phyloP scores from a whole-genome alignment of 2,888 invertebrate genomes.

The Harpagoxenus sublaevis region DNA sequence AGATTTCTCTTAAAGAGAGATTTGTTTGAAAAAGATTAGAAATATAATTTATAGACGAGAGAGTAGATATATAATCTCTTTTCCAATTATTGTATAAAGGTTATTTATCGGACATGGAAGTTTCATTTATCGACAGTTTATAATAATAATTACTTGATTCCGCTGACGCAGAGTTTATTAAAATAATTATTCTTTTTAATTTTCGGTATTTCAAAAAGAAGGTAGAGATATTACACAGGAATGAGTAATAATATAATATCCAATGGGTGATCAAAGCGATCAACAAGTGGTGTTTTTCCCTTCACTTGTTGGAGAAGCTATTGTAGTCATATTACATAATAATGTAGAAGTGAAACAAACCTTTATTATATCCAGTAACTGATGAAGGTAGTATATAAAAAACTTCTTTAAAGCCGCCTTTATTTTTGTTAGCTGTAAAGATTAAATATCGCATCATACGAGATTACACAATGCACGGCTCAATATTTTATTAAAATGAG shows the following conservation, averaged over 20 bases:
- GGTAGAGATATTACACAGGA: not conserved
- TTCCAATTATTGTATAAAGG: conserved; percentile 11
- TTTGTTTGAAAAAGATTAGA: not conserved
- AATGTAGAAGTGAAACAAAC: conserved; percentile 12
- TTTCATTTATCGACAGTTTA: conserved; percentile 11
- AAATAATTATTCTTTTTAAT: not conserved
- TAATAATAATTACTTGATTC: not conserved
- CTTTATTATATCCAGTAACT: conserved; percentile 15
- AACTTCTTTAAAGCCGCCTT: not conserved
- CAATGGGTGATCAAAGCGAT: conserved; percentile 44
- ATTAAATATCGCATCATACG: conserved; percentile 1
- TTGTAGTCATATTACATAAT: conserved; percentile 33
- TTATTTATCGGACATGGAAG: not conserved
- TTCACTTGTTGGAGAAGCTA: conserved; percentile 28
- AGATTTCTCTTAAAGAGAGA: not conserved
- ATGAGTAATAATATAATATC: conserved; percentile 29
- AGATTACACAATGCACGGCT: not conserved
- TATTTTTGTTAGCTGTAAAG: conserved; percentile 8
- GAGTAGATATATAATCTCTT: not conserved
- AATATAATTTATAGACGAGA: not conserved
- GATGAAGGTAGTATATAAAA: not conserved
- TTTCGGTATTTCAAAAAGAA: conserved; percentile 12
- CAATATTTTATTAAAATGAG: not conserved
- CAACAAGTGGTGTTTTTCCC: conserved; percentile 44
- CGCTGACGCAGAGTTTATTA: not conserved